Conservation (phyloP, 2,888 invertebrate genomes). For the Miltochrista miniata region DNA sequence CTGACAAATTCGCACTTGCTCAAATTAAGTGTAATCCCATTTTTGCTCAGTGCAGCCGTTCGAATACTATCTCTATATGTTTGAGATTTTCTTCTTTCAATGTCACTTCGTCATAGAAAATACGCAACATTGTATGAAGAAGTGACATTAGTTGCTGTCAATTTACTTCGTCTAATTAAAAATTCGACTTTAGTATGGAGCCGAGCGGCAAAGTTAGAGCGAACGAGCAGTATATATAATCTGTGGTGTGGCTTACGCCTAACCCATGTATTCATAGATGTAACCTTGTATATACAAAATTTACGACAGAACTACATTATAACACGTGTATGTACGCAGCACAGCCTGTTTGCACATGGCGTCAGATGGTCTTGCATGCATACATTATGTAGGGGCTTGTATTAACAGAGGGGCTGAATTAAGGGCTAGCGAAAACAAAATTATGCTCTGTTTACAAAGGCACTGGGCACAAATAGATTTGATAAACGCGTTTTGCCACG, state of each 20-base stretch:
- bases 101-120: too few species aligned
- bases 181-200: too few species aligned
- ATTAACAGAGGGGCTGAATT: background rate
- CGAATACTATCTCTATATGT: too few species aligned
- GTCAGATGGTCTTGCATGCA: background rate
- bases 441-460: background rate
- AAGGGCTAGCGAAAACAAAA: background rate
- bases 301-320: slow-evolving; percentile 1
- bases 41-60: too few species aligned
- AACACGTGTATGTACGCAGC: background rate
- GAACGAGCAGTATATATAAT: too few species aligned
- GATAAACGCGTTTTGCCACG: background rate
- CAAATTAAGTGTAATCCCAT: too few species aligned
- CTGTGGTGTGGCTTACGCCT: background rate
- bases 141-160: too few species aligned
- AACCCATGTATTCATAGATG: background rate
- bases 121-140: too few species aligned
- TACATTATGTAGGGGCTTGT: background rate
- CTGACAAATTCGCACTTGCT: too few species aligned
- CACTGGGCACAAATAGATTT: background rate
- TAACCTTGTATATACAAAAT: background rate
- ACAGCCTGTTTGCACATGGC: background rate
- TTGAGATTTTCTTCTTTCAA: too few species aligned
- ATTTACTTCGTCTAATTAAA: too few species aligned
- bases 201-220: too few species aligned